phyloP scores from a whole-genome alignment of 92 coral and sea anemone genomes.

The Virgularia gustaviana region DNA sequence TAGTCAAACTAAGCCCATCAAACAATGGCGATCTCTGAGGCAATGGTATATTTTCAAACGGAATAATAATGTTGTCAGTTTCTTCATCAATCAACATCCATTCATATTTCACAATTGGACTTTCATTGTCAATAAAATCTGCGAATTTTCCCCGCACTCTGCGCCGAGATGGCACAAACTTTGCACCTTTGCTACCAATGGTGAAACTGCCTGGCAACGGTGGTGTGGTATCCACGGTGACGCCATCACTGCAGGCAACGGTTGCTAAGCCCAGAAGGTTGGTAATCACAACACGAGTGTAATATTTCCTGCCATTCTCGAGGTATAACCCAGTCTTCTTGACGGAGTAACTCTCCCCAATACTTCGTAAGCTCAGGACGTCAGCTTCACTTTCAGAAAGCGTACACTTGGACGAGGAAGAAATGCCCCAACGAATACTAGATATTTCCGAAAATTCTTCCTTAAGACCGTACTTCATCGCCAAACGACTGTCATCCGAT shows the following conservation, averaged over 20 bases:
- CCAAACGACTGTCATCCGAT: slow-evolving; percentile 60
- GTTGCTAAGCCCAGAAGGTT: slow-evolving; percentile 72
- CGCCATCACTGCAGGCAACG: slow-evolving; percentile 86
- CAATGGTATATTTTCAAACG: slow-evolving; percentile 63
- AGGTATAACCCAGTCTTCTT: slow-evolving; percentile 69
- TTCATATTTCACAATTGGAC: slow-evolving; percentile 82
- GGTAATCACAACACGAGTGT: slow-evolving; percentile 67
- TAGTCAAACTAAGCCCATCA: slow-evolving; percentile 60
- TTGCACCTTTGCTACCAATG: slow-evolving; percentile 51
- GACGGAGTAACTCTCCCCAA: slow-evolving; percentile 75
- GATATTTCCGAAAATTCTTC: slow-evolving; percentile 50
- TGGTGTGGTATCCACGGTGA: slow-evolving; percentile 76
- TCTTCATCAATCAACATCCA: slow-evolving; percentile 61
- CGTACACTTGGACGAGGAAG: slow-evolving; percentile 61
- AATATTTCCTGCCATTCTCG: slow-evolving; percentile 65
- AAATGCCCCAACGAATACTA: slow-evolving; percentile 79
- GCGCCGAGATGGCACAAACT: slow-evolving; percentile 63
- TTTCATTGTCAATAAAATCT: slow-evolving; percentile 67
- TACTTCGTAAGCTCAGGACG: slow-evolving; percentile 58
- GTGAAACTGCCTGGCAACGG: slow-evolving; percentile 62
- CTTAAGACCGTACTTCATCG: slow-evolving; percentile 64
- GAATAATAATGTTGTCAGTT: slow-evolving; percentile 49
- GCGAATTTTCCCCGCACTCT: slow-evolving; percentile 69
- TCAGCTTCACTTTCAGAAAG: slow-evolving; percentile 66
- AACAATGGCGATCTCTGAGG: slow-evolving; percentile 73